Evolutionary conservation across 2,888 invertebrate species (phyloP), one percentile per base, ranked within the genome.

Genomic region (Nasonovia ribisnigri): DNA sequence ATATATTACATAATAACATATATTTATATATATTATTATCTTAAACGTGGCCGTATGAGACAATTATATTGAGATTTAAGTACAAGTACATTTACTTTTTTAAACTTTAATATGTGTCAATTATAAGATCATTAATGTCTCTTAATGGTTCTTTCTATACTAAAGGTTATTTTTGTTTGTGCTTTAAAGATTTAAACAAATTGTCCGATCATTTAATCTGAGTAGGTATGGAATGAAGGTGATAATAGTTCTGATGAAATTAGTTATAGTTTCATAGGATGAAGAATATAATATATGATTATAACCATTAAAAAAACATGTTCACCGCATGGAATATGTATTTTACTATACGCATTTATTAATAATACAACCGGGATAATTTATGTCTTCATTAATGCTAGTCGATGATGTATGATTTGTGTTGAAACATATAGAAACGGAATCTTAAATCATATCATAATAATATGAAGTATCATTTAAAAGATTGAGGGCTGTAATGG

Each of bases 51-150:
- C 51, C 54, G 36, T 42, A 48, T 26, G 29, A 77, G 48, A 84
- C 77, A 36, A 91, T 77, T 84, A 51, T 91, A 42, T 42, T 51
- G 29, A 51, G 29, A 51, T 91, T 51, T 87, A 29, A 42, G 20
- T 43, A 90, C n/a, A 43, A 29, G 42, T 20, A 46, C n/a, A 84
- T 42, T 57, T 57, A 46, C 42, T 77, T 86, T 86, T 92, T 86
- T 26, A 26, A 86, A 92, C 36, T 60, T n/a, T n/a, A 57, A 60
- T n/a, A n/a, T 36, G 13, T 36, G 46, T 87, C 46, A 60, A 87
- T 87, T 92, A 92, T 60, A 29, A 60, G 26, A 60, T 48, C 46
- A 46, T 92, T 48, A 92, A 87, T 13, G 26, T 60, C 16, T 57
- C n/a, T 60, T 60, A 87, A 87, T 87, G 26, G 60, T 36, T n/a